Evolutionary conservation across 1,140 invertebrate genomes (phyloP).

Genomic region (Macrobrachium nipponense): DNA sequence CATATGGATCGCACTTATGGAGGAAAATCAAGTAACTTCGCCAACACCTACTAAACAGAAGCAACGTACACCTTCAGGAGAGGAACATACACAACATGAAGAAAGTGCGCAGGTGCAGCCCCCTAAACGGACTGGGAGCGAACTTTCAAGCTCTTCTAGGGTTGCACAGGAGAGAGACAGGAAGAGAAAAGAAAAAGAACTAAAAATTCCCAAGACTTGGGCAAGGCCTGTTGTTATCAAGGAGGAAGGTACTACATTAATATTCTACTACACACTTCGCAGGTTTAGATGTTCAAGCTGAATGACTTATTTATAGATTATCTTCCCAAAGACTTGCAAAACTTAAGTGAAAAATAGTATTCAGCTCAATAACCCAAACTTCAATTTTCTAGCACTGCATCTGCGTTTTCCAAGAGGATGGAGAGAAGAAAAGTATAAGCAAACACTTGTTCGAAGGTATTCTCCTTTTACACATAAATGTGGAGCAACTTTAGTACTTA

Average conservation of each 20-base stretch:
- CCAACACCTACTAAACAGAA: too few relatives aligned
- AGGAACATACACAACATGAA: background rate
- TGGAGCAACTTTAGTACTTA: slow-evolving; percentile 33
- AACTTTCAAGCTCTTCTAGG: background rate
- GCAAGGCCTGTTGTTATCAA: slow-evolving; percentile 26
- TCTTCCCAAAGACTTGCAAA: too few relatives aligned
- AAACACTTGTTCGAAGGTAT: slow-evolving; percentile 30
- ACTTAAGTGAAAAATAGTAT: too few relatives aligned
- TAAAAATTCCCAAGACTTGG: slow-evolving; percentile 4
- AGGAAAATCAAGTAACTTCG: background rate
- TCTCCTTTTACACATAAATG: slow-evolving; percentile 32
- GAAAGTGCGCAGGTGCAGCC: background rate
- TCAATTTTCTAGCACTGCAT: background rate
- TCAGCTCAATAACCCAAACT: background rate
- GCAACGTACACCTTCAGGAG: background rate
- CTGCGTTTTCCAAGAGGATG: slow-evolving; percentile 44
- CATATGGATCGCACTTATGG: slow-evolving; percentile 27
- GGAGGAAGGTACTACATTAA: slow-evolving; percentile 18
- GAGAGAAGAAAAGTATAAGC: slow-evolving; percentile 40
- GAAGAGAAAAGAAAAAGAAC: background rate
- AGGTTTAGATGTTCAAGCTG: background rate
- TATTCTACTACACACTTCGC: background rate
- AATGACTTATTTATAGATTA: too few relatives aligned
- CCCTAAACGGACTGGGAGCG: background rate
- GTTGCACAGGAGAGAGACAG: background rate